These are phyloP conservation scores for Drosophila suboccidentalis DNA, from an alignment of 2,888 invertebrate genomes.

Conservation along the genomic window DNA sequence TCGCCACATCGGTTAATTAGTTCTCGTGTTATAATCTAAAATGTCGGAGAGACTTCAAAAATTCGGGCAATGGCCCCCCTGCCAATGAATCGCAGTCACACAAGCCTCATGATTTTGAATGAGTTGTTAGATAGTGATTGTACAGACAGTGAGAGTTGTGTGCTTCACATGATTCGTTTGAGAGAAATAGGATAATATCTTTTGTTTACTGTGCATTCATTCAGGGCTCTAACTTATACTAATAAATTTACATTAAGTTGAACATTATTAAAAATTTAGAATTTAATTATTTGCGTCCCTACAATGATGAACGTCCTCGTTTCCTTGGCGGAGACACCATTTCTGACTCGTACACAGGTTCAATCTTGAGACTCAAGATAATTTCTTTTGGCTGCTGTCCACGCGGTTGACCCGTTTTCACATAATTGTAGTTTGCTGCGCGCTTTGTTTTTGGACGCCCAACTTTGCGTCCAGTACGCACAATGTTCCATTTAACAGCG, in stretches of 20 bases:
- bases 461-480: slow-evolving; percentile 71
- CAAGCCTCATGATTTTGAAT: no score
- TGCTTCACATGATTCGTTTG: no score
- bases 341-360: background rate
- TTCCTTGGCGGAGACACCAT: slow-evolving; percentile 48
- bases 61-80: no score
- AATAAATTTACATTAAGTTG: background rate
- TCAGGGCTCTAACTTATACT: no score
- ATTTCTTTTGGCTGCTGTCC: slow-evolving; percentile 59
- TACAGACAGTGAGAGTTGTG: no score
- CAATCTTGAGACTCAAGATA: background rate
- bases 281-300: background rate
- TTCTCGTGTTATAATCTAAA: no score
- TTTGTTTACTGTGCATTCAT: no score
- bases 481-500: slow-evolving; percentile 73
- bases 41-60: no score
- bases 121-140: no score
- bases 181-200: no score
- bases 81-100: no score
- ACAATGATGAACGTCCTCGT: slow-evolving; percentile 55
- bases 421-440: background rate
- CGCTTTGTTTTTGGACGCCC: slow-evolving; percentile 76
- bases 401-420: slow-evolving; percentile 36
- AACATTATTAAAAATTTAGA: background rate
- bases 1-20: no score